Conservation (phyloP, 2,888 invertebrate genomes). For the Slavum lentiscoides region DNA sequence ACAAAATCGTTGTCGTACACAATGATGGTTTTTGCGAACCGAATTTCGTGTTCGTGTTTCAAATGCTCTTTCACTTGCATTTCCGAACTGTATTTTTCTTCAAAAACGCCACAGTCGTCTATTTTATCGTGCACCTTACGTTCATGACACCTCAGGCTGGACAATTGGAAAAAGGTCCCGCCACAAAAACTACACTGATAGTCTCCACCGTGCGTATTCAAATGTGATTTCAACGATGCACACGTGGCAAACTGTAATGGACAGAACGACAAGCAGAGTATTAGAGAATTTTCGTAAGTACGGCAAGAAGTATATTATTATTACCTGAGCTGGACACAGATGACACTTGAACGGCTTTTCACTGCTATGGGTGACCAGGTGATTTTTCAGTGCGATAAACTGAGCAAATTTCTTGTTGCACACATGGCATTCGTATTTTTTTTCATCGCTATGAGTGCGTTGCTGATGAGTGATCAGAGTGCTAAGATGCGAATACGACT, state of each 20-base stretch:
- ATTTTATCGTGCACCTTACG: slow-evolving; percentile 28
- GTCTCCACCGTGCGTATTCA: slow-evolving; percentile 37
- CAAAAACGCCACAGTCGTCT: slow-evolving; percentile 23
- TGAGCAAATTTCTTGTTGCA: slow-evolving; percentile 35
- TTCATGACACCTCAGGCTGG: slow-evolving; percentile 23
- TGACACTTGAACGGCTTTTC: slow-evolving; percentile 45
- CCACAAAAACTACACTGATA: slow-evolving; percentile 46
- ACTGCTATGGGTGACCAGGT: slow-evolving; percentile 28
- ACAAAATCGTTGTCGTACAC: not conserved
- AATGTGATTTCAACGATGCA: slow-evolving; percentile 30
- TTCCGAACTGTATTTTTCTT: slow-evolving; percentile 27
- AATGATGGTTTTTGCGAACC: slow-evolving; percentile 1
- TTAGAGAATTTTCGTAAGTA: slow-evolving; percentile 3
- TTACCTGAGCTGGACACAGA: slow-evolving; percentile 43
- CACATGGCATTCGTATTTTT: slow-evolving; percentile 19
- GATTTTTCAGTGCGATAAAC: slow-evolving; percentile 11
- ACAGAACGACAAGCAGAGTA: not conserved
- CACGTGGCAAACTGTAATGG: slow-evolving; percentile 18
- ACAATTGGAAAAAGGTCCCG: slow-evolving; percentile 13
- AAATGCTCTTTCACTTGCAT: slow-evolving; percentile 27
- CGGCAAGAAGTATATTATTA: not conserved
- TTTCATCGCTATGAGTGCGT: slow-evolving; percentile 17
- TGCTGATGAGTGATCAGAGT: slow-evolving; percentile 21
- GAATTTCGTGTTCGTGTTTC: slow-evolving; percentile 20
- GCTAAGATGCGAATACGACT: slow-evolving; percentile 25